phyloP scores from a whole-genome alignment of 2,888 invertebrate genomes.

The Tyria jacobaeae region DNA sequence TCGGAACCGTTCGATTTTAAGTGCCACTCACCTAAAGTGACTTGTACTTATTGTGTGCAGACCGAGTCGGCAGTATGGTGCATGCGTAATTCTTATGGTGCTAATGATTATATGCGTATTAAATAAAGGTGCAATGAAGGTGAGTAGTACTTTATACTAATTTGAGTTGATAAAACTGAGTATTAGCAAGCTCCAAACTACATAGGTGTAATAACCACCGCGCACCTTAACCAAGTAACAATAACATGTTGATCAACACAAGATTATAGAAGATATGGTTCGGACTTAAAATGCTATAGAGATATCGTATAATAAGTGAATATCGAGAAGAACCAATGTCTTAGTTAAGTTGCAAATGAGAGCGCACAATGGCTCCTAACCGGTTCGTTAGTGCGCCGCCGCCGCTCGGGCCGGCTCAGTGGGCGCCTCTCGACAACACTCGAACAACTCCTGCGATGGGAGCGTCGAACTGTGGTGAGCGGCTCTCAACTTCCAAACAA shows the following conservation, averaged over 20 bases:
- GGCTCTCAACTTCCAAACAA: not conserved
- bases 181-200: too few relatives aligned
- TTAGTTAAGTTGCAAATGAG: slow-evolving; percentile 30
- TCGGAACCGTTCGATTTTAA: slow-evolving; percentile 1
- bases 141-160: too few relatives aligned
- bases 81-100: too few relatives aligned
- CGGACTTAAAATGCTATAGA: too few relatives aligned
- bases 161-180: too few relatives aligned
- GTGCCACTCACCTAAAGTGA: slow-evolving; percentile 1
- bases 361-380: slow-evolving; percentile 16
- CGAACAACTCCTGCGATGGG: slow-evolving; percentile 17
- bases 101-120: too few relatives aligned
- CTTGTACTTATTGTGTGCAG: not conserved
- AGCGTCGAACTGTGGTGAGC: not conserved
- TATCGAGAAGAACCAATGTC: slow-evolving; percentile 14
- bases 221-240: too few relatives aligned
- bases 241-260: too few relatives aligned
- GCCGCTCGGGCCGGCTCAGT: not conserved
- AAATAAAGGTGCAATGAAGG: too few relatives aligned
- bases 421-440: slow-evolving; percentile 7
- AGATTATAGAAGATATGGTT: too few relatives aligned
- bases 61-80: not conserved
- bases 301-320: slow-evolving; percentile 22
- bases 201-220: too few relatives aligned
- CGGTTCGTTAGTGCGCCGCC: not conserved